These are phyloP conservation scores for Apolygus lucorum DNA, from an alignment of 1,140 invertebrate genomes.

Conservation along the genomic window DNA sequence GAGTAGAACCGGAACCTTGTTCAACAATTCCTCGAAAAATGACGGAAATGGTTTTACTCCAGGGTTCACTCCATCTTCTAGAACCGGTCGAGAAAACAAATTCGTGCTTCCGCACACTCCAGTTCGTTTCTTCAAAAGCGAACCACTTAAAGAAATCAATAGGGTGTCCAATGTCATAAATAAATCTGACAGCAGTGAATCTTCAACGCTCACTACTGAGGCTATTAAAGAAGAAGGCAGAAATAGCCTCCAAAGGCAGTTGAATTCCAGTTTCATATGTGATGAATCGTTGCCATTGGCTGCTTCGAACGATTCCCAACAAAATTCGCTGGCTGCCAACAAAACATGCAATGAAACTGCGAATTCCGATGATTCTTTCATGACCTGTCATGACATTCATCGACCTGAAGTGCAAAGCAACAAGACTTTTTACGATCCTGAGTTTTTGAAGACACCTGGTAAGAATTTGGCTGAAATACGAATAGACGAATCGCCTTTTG, in stretches of 20 bases:
- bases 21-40: background rate
- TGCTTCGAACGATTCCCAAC: background rate
- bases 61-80: background rate
- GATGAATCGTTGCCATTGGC: background rate
- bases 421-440: background rate
- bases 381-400: slow-evolving; percentile 20
- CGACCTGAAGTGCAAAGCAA: background rate
- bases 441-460: slow-evolving; percentile 17
- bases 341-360: background rate
- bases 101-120: background rate
- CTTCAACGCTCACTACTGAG: background rate
- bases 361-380: slow-evolving; percentile 14
- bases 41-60: background rate
- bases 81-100: background rate
- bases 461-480: slow-evolving; percentile 6
- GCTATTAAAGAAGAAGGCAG: background rate
- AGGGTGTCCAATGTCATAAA: background rate
- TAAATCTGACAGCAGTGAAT: background rate
- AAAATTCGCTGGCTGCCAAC: background rate
- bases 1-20: background rate
- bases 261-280: background rate
- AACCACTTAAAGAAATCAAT: slow-evolving; percentile 1
- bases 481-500: slow-evolving; percentile 8
- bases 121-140: background rate
- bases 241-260: background rate